These are phyloP conservation scores for Venustoraphidia nigricollis DNA, from an alignment of 2,888 invertebrate genomes.

Conservation along the genomic window DNA sequence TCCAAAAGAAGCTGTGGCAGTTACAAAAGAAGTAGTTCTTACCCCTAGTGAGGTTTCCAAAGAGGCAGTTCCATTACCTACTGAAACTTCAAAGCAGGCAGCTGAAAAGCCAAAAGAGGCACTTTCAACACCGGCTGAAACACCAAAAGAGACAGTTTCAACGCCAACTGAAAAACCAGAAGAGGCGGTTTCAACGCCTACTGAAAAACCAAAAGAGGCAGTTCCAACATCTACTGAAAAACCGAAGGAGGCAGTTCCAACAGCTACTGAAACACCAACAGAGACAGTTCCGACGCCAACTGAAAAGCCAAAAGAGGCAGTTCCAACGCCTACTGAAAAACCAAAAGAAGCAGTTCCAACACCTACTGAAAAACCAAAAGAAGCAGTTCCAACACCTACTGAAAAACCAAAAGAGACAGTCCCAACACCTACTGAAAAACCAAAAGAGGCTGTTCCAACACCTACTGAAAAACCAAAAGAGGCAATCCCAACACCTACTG, in stretches of 20 bases:
- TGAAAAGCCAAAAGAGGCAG: slow-evolving; percentile 6
- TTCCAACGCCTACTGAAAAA: slow-evolving; percentile 7
- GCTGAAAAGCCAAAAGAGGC: slow-evolving; percentile 4
- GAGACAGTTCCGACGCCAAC: slow-evolving; percentile 6
- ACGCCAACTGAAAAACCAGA: not conserved
- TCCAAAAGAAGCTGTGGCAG: not conserved
- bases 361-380: slow-evolving; percentile 9
- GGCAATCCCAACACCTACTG: not conserved
- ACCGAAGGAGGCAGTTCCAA: slow-evolving; percentile 10
- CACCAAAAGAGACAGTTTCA: not conserved
- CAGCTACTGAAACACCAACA: slow-evolving; percentile 11
- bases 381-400: slow-evolving; percentile 7
- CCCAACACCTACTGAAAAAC: slow-evolving; percentile 1
- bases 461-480: not conserved
- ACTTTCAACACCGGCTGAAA: not conserved
- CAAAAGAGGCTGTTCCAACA: slow-evolving; percentile 1
- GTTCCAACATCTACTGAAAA: slow-evolving; percentile 11
- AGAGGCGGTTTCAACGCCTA: slow-evolving; percentile 6
- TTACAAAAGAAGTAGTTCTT: slow-evolving; percentile 1
- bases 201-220: slow-evolving; percentile 7
- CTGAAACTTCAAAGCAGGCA: not conserved
- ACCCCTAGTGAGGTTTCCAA: not conserved
- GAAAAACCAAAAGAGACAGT: slow-evolving; percentile 9
- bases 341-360: slow-evolving; percentile 5
- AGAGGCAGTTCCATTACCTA: not conserved